Evolutionary conservation across 2,797 vertebrate genomes (phyloP), one percentile per base, ranked within the genome.

Genomic region (Rhinichthys osculus): DNA sequence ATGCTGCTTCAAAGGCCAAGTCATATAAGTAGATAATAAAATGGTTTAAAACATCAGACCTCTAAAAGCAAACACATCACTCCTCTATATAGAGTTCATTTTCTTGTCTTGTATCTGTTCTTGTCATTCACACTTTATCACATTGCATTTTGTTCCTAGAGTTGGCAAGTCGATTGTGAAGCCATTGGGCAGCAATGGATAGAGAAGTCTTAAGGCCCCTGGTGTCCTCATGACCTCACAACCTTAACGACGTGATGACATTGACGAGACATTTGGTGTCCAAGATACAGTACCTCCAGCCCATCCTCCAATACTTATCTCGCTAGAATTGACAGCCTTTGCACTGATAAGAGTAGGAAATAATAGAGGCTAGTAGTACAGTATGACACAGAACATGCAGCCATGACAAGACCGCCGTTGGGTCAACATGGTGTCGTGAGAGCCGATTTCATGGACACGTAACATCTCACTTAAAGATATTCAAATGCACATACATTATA

Each of bases 401-500:
- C 11, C 19, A 54, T 23, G 33, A 77, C 33, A 23, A 23, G 47
- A 54, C 47, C 47, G 19, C 73, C 2, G 10, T 7, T 35, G 47
- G 50, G 73, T 23, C 47, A 54, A 23, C 73, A 57, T n/a, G 33
- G 44, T 33, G 16, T 33, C 44, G 16, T 33, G 44, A 69, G 7
- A 54, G 50, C 23, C n/a, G 33, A 40, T 38, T 40, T 19, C 33
- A 57, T 19, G 47, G 19, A 50, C 73, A n/a, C 0, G 42, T 50
- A 64, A 81, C 52, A 21, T 30, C 70, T 64, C 71, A 50, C 17
- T 74, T 52, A 50, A 50, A 21, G 27, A 44, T 50, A 38, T 74
- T 76, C 57, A 74, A 23, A 23, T 74, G 30, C 57, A 50, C 42
- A 76, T 74, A 52, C 59, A 77, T 54, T 66, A 54, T 77, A 11